Evolutionary conservation across 2,888 invertebrate species (phyloP).

Genomic region (Leucozona laternaria): DNA sequence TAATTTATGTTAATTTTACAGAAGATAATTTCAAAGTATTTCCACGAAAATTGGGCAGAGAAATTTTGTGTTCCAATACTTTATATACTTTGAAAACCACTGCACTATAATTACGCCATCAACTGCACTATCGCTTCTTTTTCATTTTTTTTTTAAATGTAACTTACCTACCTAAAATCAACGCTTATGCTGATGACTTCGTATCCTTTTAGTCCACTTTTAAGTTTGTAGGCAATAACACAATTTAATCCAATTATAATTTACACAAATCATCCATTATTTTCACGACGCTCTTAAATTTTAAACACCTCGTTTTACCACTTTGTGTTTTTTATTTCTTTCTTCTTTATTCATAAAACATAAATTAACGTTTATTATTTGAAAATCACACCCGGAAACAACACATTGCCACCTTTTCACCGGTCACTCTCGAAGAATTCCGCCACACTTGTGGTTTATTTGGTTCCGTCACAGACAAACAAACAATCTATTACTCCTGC

Average conservation of each 20-base stretch:
- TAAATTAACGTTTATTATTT: conserved; percentile 59
- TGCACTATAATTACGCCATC: neutral
- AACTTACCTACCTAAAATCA: conserved; percentile 1
- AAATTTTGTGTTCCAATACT: no score
- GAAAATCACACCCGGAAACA: conserved; percentile 67
- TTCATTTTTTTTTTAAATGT: neutral
- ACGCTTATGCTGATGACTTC: neutral
- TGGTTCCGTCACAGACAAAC: conserved; percentile 48
- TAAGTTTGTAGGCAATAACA: neutral
- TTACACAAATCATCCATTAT: neutral
- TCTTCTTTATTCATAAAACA: conserved; percentile 1
- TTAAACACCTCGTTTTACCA: neutral
- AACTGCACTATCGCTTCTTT: neutral
- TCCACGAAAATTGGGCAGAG: no score
- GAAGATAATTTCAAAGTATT: no score
- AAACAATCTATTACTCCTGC: conserved; percentile 49
- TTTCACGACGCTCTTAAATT: neutral
- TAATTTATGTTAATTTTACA: no score
- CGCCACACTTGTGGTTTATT: conserved; percentile 61
- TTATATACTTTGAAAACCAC: no score
- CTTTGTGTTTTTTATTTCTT: neutral
- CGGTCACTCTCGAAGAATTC: conserved; percentile 63
- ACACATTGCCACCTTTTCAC: conserved; percentile 71
- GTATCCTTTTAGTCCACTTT: conserved; percentile 30
- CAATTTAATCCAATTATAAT: neutral